phyloP scores from a whole-genome alignment of 2,113 vertebrate genomes.

The Mohoua ochrocephala region DNA sequence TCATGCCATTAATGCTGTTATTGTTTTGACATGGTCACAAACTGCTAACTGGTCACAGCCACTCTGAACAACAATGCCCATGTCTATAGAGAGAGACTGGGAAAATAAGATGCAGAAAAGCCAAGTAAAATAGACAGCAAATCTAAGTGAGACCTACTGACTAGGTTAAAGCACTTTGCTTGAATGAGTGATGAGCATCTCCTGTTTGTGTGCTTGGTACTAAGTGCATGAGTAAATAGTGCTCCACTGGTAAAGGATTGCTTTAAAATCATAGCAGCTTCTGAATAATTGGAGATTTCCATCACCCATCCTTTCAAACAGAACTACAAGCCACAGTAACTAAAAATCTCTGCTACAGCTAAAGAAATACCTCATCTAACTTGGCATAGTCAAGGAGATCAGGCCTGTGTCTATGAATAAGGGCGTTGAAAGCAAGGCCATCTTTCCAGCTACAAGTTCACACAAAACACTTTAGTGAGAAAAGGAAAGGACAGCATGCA shows the following conservation, averaged over 20 bases:
- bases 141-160: not conserved
- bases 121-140: not conserved
- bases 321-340: slow-evolving; percentile 37
- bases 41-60: not conserved
- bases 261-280: not conserved
- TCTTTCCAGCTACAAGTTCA: slow-evolving; percentile 60
- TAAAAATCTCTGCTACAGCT: slow-evolving; percentile 5
- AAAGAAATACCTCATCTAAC: slow-evolving; percentile 58
- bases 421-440: slow-evolving; percentile 58
- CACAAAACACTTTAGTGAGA: not conserved
- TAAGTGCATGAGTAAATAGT: not conserved
- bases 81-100: not conserved
- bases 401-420: slow-evolving; percentile 66
- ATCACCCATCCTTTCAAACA: slow-evolving; percentile 70
- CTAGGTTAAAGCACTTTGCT: not conserved
- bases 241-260: not conserved
- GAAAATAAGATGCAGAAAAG: not conserved
- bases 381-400: slow-evolving; percentile 62
- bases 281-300: not conserved
- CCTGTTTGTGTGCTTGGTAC: not conserved
- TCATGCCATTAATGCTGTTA: not conserved
- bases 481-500: slow-evolving; percentile 57
- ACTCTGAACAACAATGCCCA: not conserved
- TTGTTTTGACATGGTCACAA: not conserved
- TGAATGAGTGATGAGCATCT: slow-evolving; percentile 20